These are phyloP conservation scores for Capreolus pygargus DNA, from an alignment of 2,113 vertebrate genomes.

Conservation along the genomic window DNA sequence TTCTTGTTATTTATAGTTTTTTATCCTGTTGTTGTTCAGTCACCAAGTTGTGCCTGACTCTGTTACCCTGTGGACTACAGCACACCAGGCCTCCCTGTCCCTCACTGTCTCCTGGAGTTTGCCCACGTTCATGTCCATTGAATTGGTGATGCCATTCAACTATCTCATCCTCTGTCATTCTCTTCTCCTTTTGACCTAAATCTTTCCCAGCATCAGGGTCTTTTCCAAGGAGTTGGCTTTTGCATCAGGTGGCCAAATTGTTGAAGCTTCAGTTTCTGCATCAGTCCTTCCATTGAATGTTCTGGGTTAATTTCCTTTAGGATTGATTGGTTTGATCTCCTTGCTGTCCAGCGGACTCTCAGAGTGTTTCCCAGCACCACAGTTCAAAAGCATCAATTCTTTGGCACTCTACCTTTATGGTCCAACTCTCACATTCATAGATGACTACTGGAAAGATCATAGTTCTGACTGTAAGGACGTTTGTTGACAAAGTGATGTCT, in stretches of 20 bases:
- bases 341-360: neutral
- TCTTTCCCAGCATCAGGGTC: neutral
- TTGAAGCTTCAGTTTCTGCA: neutral
- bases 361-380: neutral
- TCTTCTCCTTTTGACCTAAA: neutral
- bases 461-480: neutral
- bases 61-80: neutral
- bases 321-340: neutral
- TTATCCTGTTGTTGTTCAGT: neutral
- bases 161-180: neutral
- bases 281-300: neutral
- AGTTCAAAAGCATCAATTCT: neutral
- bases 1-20: neutral
- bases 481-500: neutral
- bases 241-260: neutral
- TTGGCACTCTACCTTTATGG: neutral
- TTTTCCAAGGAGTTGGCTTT: neutral
- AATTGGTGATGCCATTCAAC: neutral
- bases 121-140: neutral
- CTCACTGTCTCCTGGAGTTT: neutral
- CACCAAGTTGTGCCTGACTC: neutral
- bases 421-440: neutral
- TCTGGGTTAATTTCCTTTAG: neutral
- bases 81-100: neutral
- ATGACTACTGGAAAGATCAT: neutral